Base-by-base conservation (phyloP, 2,113 vertebrate genomes). In the Triplophysa rosa region DNA sequence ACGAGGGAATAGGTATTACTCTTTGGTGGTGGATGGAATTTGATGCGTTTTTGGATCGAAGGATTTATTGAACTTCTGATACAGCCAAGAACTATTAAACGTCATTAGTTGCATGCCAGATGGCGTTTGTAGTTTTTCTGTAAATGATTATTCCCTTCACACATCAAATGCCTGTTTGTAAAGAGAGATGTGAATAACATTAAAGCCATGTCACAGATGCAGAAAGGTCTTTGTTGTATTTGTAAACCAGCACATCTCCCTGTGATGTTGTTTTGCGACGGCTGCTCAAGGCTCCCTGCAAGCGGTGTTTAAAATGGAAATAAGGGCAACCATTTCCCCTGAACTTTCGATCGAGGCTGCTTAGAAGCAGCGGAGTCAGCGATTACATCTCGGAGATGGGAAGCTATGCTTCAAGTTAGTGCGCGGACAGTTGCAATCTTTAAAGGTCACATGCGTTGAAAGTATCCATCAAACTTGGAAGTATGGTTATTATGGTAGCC, bases 301-400 rank as follows among this genome's bases (percentile, higher is more conserved):
- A 89, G 87, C 84, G 66, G 79, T 9, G 63, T 86, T 89, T 89
- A 81, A 83, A 82, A 87, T 83, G 84, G 76, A 87, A 80, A 82
- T 80, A 65, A 77, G 76, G 68, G 78, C 74, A 71, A 72, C 65
- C 29, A n/a, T 47, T 77, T 59, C 23, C 65, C 59, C 80, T 67
- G 72, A 79, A 84, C 74, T 58, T 49, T 16, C 40, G 70, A 68
- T 37, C 23, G 11, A 16, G 4, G 72, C 2, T 63, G 56, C 21
- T 56, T 52, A 37, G 62, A 67, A 79, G 54, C 19, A 63, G 59
- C 47, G 56, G 58, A 62, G n/a, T 67, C 72, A 67, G 52, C 19
- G 37, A 67, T 54, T 45, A 54, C 52, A 52, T 61, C 67, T 49
- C 56, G 80, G 21, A 82, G 2, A 66, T n/a, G 33, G 16, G 72